These are phyloP conservation scores for Chymomyza fuscimana DNA, from an alignment of 2,888 invertebrate genomes.

Conservation along the genomic window DNA sequence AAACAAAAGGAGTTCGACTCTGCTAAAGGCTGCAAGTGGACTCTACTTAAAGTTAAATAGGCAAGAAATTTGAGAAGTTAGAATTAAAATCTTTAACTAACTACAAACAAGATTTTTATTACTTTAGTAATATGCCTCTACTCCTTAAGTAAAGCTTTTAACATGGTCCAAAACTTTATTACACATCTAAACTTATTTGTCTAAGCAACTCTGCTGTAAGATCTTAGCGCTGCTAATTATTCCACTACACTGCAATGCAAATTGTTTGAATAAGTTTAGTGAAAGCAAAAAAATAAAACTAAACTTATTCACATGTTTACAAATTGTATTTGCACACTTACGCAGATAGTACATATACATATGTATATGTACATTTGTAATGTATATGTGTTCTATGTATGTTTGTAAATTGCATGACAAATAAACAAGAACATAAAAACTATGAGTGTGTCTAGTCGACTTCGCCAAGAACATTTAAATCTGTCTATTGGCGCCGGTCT, in stretches of 20 bases:
- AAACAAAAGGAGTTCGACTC: too few relatives aligned
- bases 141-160: neutral
- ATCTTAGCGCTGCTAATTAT: neutral
- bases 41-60: too few relatives aligned
- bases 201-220: neutral
- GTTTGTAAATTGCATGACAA: slow-evolving; percentile 56
- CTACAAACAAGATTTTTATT: too few relatives aligned
- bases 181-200: neutral
- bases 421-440: slow-evolving; percentile 44
- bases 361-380: neutral
- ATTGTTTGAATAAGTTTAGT: neutral
- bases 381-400: slow-evolving; percentile 14
- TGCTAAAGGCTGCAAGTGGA: too few relatives aligned
- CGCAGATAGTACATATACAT: neutral
- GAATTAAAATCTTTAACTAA: too few relatives aligned
- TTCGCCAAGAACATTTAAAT: neutral
- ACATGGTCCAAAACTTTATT: neutral
- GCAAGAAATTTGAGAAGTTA: too few relatives aligned
- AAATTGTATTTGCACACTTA: slow-evolving; percentile 9
- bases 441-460: slow-evolving; percentile 29
- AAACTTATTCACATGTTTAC: slow-evolving; percentile 2
- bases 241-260: neutral
- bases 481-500: slow-evolving; percentile 5
- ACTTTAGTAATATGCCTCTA: too few relatives aligned
- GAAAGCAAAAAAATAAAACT: neutral